phyloP scores from a whole-genome alignment of 1,140 invertebrate genomes.

The Elysia chlorotica region DNA sequence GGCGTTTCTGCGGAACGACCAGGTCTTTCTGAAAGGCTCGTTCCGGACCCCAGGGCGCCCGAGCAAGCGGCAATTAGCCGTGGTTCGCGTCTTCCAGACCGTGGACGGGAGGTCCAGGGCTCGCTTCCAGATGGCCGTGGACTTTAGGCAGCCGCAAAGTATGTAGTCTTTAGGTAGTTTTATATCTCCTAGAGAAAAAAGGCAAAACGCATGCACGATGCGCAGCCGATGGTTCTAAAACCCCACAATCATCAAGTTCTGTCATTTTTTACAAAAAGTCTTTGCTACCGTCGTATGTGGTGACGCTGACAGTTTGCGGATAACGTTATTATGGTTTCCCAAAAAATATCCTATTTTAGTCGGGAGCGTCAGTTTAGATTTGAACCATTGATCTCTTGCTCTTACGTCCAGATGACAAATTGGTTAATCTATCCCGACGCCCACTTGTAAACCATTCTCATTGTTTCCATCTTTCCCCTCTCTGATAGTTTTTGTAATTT shows the following conservation, averaged over 20 bases:
- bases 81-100: conserved; percentile 27
- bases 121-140: conserved; percentile 33
- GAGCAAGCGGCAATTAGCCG: conserved; percentile 21
- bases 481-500: no score
- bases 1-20: conserved; percentile 20
- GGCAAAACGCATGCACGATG: not conserved
- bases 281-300: no score
- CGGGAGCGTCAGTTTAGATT: no score
- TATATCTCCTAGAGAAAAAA: not conserved
- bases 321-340: not conserved
- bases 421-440: no score
- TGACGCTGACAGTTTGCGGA: not conserved
- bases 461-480: no score
- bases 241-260: no score
- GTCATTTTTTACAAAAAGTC: no score
- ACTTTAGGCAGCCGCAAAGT: conserved; percentile 34
- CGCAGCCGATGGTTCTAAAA: no score
- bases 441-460: no score
- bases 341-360: no score
- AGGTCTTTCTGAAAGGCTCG: conserved; percentile 31
- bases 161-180: not conserved
- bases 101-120: conserved; percentile 15
- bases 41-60: conserved; percentile 26
- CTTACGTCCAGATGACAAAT: no score
- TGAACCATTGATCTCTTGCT: no score